Percentiles rank a stretch among this genome's conserved stretches.
Conservation (phyloP, 2,797 vertebrate genomes). For the Acrossocheilus fasciatus region DNA sequence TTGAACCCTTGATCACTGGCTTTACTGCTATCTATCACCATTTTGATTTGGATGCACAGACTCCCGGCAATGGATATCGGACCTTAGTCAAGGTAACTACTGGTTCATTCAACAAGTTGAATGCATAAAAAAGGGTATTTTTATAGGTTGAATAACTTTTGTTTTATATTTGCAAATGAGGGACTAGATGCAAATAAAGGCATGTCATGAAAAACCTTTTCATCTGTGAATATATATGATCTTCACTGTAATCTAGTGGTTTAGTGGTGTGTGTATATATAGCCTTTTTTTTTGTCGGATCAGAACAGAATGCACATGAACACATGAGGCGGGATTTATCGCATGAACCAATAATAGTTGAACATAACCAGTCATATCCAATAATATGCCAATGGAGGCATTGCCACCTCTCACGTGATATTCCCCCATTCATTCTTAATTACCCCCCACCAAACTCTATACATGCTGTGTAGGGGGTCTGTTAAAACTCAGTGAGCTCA, state of each 20-base stretch:
- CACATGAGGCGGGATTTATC: too few species aligned
- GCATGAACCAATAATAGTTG: too few species aligned
- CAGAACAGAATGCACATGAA: too few species aligned
- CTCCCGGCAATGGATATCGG: constrained; percentile 81
- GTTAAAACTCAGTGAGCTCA: too few species aligned
- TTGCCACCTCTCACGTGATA: too few species aligned
- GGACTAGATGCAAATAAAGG: not conserved
- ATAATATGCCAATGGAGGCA: too few species aligned
- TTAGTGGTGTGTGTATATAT: not conserved
- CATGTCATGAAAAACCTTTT: not conserved
- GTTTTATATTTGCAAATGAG: not conserved
- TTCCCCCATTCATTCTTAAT: too few species aligned
- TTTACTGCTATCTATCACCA: constrained; percentile 76
- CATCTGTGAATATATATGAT: too few species aligned
- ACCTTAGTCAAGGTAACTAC: constrained; percentile 78
- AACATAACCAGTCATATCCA: too few species aligned
- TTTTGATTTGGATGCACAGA: constrained; percentile 77
- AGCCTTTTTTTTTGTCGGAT: too few species aligned
- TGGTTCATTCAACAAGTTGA: not conserved
- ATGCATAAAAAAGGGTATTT: not conserved
- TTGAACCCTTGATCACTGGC: constrained; percentile 70
- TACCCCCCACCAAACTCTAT: too few species aligned
- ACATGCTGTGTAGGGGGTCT: too few species aligned
- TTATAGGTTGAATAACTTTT: not conserved
- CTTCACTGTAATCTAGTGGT: not conserved